These are phyloP conservation scores for Siniperca undulata DNA, from an alignment of 2,797 vertebrate genomes.

Conservation along the genomic window DNA sequence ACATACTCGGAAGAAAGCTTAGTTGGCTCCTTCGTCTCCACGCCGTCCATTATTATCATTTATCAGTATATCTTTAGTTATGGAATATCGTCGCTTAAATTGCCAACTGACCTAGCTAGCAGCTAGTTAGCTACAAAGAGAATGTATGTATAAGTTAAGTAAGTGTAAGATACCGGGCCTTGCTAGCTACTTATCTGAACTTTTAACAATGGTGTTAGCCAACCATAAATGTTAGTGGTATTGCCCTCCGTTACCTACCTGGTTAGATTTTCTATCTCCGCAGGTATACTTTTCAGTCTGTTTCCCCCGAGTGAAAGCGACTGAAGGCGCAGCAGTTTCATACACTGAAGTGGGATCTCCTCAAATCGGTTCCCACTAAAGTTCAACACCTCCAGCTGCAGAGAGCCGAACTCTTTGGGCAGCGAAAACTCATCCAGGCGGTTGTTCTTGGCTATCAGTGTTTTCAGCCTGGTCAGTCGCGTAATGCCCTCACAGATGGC, in stretches of 20 bases:
- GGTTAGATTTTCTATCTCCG: conserved; percentile 91
- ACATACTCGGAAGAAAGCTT: background rate
- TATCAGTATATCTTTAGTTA: background rate
- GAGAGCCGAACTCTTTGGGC: conserved; percentile 91
- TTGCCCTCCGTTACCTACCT: conserved; percentile 83
- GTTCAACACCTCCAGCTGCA: conserved; percentile 93
- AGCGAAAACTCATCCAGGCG: conserved; percentile 91
- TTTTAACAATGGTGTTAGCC: background rate
- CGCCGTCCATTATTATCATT: background rate
- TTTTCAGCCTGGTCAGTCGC: conserved; percentile 86
- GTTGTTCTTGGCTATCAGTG: conserved; percentile 96
- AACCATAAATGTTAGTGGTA: background rate
- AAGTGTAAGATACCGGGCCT: background rate
- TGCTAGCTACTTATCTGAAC: background rate
- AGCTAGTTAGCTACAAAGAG: background rate
- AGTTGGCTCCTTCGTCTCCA: background rate
- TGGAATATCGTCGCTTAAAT: background rate
- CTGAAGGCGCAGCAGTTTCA: conserved; percentile 89
- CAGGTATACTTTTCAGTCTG: conserved; percentile 92
- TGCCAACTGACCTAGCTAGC: background rate
- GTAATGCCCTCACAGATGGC: conserved; percentile 89
- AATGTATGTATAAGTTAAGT: too few relatives aligned
- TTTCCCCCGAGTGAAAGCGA: conserved; percentile 96
- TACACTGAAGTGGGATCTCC: conserved; percentile 90
- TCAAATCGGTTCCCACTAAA: conserved; percentile 95